phyloP scores from a whole-genome alignment of 1,140 invertebrate species.

The Acromyrmex charruanus region DNA sequence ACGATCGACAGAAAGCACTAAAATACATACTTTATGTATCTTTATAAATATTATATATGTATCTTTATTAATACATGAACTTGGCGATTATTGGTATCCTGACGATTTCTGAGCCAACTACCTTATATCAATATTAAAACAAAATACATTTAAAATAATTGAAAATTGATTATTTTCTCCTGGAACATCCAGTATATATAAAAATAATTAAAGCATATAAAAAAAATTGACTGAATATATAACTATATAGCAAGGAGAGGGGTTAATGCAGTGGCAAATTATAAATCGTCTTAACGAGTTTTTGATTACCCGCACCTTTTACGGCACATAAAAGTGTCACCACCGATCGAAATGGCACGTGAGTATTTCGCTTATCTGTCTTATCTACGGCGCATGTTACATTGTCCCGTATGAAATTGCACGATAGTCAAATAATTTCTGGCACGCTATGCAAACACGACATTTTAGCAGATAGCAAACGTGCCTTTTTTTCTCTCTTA shows the following conservation, averaged over 20 bases:
- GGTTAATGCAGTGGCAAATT: conserved; percentile 75
- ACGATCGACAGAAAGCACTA: too few relatives aligned
- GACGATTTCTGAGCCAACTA: too few relatives aligned
- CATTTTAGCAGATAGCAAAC: not conserved
- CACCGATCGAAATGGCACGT: conserved; percentile 67
- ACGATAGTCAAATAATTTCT: conserved; percentile 47
- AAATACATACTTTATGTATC: too few relatives aligned
- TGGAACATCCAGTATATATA: conserved; percentile 4
- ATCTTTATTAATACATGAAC: too few relatives aligned
- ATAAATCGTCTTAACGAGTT: conserved; percentile 84
- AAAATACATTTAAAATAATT: not conserved
- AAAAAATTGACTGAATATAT: conserved; percentile 33
- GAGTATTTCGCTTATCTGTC: conserved; percentile 63
- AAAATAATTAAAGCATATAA: conserved; percentile 19
- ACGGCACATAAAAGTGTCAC: conserved; percentile 79
- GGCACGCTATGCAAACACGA: conserved; percentile 36
- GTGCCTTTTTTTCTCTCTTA: too few relatives aligned
- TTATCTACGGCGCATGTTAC: conserved; percentile 53
- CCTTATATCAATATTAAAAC: not conserved
- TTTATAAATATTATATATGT: too few relatives aligned
- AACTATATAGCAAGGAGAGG: not conserved
- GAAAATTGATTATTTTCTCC: not conserved
- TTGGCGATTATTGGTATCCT: too few relatives aligned
- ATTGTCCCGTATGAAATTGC: conserved; percentile 7
- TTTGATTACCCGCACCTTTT: conserved; percentile 81